A percentile compares a stretch with the other conserved stretches of the same genome.
phyloP scores from a whole-genome alignment of 1,140 invertebrate species.

The Lithobius niger region DNA sequence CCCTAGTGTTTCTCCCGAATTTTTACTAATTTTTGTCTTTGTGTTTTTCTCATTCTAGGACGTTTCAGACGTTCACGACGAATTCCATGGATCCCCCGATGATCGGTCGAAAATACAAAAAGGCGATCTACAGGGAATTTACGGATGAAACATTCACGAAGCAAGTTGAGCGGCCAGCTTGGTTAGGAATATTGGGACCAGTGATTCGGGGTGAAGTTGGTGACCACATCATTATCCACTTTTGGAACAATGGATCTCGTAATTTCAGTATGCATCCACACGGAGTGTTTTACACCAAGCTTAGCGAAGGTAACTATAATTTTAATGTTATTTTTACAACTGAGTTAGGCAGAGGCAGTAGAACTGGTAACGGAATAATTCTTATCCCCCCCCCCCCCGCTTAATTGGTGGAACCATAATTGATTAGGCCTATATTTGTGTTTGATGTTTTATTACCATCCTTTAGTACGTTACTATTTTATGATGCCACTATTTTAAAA shows the following conservation, averaged over 20 bases:
- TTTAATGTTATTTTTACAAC: too few species aligned
- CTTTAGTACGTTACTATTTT: too few species aligned
- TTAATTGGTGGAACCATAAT: too few species aligned
- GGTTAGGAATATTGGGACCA: conserved; percentile 3
- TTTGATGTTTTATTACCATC: too few species aligned
- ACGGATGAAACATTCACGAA: conserved; percentile 23
- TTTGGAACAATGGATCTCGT: conserved; percentile 14
- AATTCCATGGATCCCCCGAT: conserved; percentile 14
- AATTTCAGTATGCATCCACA: conserved; percentile 23
- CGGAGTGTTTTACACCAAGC: conserved; percentile 19
- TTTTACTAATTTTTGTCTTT: too few species aligned
- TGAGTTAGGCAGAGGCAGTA: too few species aligned
- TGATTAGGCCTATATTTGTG: too few species aligned
- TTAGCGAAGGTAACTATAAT: conserved; percentile 19
- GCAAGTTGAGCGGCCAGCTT: neutral
- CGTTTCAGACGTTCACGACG: conserved; percentile 15
- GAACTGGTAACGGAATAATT: too few species aligned
- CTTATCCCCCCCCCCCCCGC: too few species aligned
- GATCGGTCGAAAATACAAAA: conserved; percentile 23
- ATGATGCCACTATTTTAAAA: too few species aligned
- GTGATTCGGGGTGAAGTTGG: neutral
- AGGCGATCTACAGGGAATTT: conserved; percentile 25
- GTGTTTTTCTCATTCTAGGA: too few species aligned
- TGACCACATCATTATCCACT: conserved; percentile 3
- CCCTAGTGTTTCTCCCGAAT: too few species aligned